Evolutionary conservation across 2,888 invertebrate genomes (phyloP), one percentile per base, ranked within the genome.

Genomic region (Rhorus exstirpatorius): DNA sequence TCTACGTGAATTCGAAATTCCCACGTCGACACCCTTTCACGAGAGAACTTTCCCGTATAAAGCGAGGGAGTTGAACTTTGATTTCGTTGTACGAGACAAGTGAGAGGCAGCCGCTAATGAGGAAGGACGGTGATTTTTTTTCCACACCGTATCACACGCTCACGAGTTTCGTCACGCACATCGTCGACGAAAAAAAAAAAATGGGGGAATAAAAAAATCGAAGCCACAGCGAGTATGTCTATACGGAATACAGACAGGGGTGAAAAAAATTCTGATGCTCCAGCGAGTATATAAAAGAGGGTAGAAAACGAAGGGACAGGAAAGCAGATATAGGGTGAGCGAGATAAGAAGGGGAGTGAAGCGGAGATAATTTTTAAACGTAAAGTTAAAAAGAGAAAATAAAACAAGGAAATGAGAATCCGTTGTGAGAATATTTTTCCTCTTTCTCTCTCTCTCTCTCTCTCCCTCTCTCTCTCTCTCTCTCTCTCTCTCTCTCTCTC

Each of bases 61-160:
- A 35, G 21, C 10, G 49, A 49, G 49, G 49, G 24, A 21, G 19
- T n/a, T 24, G 35, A 38, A 35, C 49, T 81, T 76, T 76, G 63
- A 71, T 81, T 81, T 76, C 58, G 44, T 76, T 49, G 70, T 51
- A 24, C 51, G 17, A 46, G 58, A 67, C 65, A 35, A 74, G 41
- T 53, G 71, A 61, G 53, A 61, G 74, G 74, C 60, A 76, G 51
- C 65, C 71, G 71, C 60, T 81, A 81, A 81, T 80, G 74, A 71
- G 76, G 58, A 76, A 51, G 31, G 49, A 35, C 49, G 63, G 46
- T 71, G 55, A 71, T 65, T 63, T 63, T 65, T 76, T 76, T 76
- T 53, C 44, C 61, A 41, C 70, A 21, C 63, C 41, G 44, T 44
- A 51, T 67, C 46, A 35, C 67, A 55, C 72, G 75, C 55, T 63